phyloP scores from a whole-genome alignment of 2,888 invertebrate species.

The Melangyna quadrimaculata region DNA sequence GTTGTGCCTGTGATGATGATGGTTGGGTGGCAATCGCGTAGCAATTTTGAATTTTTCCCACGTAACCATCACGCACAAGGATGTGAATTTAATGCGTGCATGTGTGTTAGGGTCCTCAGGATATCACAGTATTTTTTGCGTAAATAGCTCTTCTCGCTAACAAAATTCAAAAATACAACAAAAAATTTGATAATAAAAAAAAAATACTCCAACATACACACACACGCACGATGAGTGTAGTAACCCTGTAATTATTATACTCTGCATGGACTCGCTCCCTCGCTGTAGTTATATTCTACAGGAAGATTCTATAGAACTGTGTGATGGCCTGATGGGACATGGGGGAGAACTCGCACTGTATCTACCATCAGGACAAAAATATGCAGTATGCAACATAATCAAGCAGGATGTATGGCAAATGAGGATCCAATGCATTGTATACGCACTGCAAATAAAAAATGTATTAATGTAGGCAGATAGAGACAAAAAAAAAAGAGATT shows the following conservation, averaged over 20 bases:
- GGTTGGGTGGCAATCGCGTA: constrained; percentile 26
- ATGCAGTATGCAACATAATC: constrained; percentile 65
- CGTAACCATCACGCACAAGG: constrained; percentile 63
- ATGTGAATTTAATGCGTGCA: constrained; percentile 66
- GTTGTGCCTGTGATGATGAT: constrained; percentile 34
- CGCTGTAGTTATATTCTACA: constrained; percentile 4
- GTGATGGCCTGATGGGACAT: no score
- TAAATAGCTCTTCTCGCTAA: constrained; percentile 64
- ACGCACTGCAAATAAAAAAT: constrained; percentile 36
- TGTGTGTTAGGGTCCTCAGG: constrained; percentile 53
- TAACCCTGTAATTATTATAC: constrained; percentile 70
- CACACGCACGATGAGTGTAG: constrained; percentile 57
- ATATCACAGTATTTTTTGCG: constrained; percentile 67
- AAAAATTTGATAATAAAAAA: background rate
- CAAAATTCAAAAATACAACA: constrained; percentile 13
- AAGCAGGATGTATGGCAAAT: constrained; percentile 66
- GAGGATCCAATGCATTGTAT: constrained; percentile 37
- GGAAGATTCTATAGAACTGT: constrained; percentile 1
- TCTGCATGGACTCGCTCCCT: constrained; percentile 20
- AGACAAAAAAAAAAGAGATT: constrained; percentile 13
- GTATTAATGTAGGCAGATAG: background rate
- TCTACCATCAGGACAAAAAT: constrained; percentile 55
- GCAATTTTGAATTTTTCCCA: constrained; percentile 68
- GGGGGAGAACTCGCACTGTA: no score
- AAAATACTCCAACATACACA: constrained; percentile 19